These are phyloP conservation scores for Aphis gossypii DNA, from an alignment of 1,140 invertebrate species.

Conservation along the genomic window DNA sequence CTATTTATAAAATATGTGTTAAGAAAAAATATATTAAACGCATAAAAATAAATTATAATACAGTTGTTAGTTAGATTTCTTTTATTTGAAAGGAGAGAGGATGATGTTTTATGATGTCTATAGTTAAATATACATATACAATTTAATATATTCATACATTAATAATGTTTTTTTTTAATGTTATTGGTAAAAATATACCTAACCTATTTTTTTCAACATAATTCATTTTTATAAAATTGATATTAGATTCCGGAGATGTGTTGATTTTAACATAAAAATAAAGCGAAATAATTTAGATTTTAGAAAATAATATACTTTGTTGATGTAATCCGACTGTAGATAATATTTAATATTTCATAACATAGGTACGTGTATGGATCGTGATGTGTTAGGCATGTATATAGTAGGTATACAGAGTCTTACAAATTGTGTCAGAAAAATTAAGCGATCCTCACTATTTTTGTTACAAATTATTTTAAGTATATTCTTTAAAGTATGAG, in stretches of 20 bases:
- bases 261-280: neutral
- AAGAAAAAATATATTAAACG: neutral
- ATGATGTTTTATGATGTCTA: neutral
- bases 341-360: neutral
- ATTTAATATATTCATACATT: neutral
- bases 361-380: too few relatives aligned
- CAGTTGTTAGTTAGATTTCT: neutral
- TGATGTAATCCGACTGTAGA: neutral
- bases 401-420: too few relatives aligned
- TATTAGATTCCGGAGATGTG: neutral
- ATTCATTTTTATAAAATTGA: neutral
- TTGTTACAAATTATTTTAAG: neutral
- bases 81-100: conserved; percentile 12
- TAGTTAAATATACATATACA: neutral
- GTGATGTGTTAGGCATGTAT: too few relatives aligned
- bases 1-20: neutral
- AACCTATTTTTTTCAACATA: neutral
- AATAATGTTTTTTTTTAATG: neutral
- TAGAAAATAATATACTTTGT: neutral
- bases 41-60: neutral
- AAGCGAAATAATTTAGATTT: neutral
- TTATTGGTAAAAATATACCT: neutral
- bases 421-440: too few relatives aligned
- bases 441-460: neutral
- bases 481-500: neutral